Evolutionary conservation across 2,113 vertebrate genomes (phyloP).

Genomic region (Psilopsiagon aymara): DNA sequence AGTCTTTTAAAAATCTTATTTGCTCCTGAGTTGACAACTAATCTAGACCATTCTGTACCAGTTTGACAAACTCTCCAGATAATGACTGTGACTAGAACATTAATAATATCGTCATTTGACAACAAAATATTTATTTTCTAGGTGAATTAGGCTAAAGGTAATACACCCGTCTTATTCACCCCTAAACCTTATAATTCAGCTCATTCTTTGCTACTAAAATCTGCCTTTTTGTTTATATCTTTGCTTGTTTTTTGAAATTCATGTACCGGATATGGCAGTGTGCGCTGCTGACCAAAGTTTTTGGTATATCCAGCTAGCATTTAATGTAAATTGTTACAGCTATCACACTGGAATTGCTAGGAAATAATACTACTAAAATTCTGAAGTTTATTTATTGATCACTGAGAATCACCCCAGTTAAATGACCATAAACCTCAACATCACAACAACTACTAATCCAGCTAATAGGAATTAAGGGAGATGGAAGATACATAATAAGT

Average conservation of each 20-base stretch:
- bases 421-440: conserved; percentile 73
- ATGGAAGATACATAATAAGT: conserved; percentile 73
- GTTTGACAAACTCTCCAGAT: conserved; percentile 47
- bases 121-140: conserved; percentile 4
- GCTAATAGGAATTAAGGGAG: conserved; percentile 76
- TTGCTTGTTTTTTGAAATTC: background rate
- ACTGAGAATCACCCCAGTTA: conserved; percentile 66
- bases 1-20: conserved; percentile 66
- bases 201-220: background rate
- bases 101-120: background rate
- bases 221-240: background rate
- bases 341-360: conserved; percentile 26
- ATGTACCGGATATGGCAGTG: background rate
- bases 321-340: conserved; percentile 12
- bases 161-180: background rate
- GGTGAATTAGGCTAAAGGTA: background rate
- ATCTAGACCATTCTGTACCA: conserved; percentile 47
- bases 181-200: background rate
- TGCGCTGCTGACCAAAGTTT: conserved; percentile 1
- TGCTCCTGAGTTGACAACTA: conserved; percentile 55
- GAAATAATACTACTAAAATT: conserved; percentile 67
- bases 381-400: conserved; percentile 75
- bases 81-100: conserved; percentile 30
- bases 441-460: conserved; percentile 73
- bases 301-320: background rate